Conservation (phyloP, 2,113 vertebrate species). For the Oenanthe melanoleuca region DNA sequence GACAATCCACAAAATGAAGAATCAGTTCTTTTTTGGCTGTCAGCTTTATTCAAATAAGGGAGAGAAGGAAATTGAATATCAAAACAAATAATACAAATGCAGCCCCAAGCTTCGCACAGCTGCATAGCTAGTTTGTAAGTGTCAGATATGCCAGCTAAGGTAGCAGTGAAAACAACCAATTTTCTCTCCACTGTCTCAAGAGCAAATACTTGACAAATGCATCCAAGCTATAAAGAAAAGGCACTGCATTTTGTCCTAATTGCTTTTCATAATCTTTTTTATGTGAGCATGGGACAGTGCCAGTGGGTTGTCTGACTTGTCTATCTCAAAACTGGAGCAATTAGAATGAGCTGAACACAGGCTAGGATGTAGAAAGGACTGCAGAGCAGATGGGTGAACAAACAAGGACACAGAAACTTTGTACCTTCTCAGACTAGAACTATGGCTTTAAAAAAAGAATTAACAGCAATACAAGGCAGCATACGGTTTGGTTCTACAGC, state of each 20-base stretch:
- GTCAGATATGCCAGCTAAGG: conserved; percentile 54
- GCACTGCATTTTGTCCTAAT: conserved; percentile 37
- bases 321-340: conserved; percentile 55
- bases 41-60: conserved; percentile 72
- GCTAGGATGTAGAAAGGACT: conserved; percentile 9
- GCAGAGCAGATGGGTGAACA: conserved; percentile 58
- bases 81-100: conserved; percentile 53
- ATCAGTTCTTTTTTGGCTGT: conserved; percentile 78
- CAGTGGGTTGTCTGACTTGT: conserved; percentile 48
- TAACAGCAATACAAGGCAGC: background rate
- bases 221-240: conserved; percentile 51
- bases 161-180: conserved; percentile 42
- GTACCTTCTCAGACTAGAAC: conserved; percentile 4
- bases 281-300: conserved; percentile 31
- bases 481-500: background rate
- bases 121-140: conserved; percentile 27
- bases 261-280: conserved; percentile 60
- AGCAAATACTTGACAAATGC: conserved; percentile 50
- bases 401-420: conserved; percentile 35
- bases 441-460: background rate
- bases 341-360: conserved; percentile 29
- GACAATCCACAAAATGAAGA: conserved; percentile 61
- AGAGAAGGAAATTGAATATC: conserved; percentile 25
- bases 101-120: conserved; percentile 53
- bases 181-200: conserved; percentile 25